phyloP scores from a whole-genome alignment of 1,140 invertebrate species.

The Pemphigus obesinymphae region DNA sequence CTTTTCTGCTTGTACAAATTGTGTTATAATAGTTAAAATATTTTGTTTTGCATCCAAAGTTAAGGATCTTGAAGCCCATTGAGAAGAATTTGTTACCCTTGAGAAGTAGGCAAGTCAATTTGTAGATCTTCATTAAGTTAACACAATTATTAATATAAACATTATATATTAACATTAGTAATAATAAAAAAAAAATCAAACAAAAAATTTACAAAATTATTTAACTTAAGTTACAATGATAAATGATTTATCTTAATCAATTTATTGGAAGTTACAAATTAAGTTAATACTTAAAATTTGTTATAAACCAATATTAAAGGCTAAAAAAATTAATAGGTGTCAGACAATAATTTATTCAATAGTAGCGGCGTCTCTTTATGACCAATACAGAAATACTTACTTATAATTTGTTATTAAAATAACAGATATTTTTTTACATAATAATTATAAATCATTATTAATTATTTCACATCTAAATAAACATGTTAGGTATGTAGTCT shows the following conservation, averaged over 20 bases:
- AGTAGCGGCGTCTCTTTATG: conserved; percentile 39
- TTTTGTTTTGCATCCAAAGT: conserved; percentile 31
- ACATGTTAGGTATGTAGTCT: background rate
- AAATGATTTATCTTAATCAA: conserved; percentile 5
- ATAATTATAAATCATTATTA: background rate
- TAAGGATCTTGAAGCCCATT: conserved; percentile 38
- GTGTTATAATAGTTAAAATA: conserved; percentile 29
- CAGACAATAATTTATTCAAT: conserved; percentile 20
- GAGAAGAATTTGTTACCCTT: conserved; percentile 38
- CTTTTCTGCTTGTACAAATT: conserved; percentile 27
- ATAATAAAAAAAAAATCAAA: conserved; percentile 24
- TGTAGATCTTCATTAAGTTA: conserved; percentile 39
- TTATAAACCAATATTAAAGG: conserved; percentile 15
- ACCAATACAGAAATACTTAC: conserved; percentile 38
- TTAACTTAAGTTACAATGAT: conserved; percentile 27
- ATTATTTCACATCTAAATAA: background rate
- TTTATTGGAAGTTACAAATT: conserved; percentile 24
- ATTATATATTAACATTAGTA: conserved; percentile 21
- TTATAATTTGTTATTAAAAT: background rate
- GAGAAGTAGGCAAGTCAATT: conserved; percentile 34
- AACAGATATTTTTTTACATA: background rate
- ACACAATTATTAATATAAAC: conserved; percentile 23
- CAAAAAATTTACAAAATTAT: conserved; percentile 10
- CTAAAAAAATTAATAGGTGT: conserved; percentile 9
- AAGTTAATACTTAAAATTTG: conserved; percentile 21